Evolutionary conservation across 1,140 invertebrate genomes (phyloP), one percentile per base, ranked within the genome.

Genomic region (Neuroterus valhalla): DNA sequence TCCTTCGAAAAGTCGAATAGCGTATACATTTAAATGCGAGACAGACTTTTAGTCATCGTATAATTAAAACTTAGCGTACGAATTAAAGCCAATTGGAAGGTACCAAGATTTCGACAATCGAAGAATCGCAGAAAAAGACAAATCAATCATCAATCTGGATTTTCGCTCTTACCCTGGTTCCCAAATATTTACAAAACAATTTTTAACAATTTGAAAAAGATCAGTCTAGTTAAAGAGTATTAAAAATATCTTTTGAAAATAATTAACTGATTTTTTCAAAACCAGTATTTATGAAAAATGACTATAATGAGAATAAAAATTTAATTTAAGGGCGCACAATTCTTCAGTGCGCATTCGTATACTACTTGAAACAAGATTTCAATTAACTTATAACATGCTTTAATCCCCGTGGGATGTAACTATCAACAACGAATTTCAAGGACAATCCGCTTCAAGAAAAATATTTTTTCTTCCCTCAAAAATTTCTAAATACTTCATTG

Each of bases 71-170:
- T 81, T 86, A 84, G 77, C 81, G 77, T 86, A 82, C 80, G 72
- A 84, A 82, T 87, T 86, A 87, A 87, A 87, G 86, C 84, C 85
- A 86, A 87, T 87, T 77, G 78, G 77, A 89, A 87, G 85, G 84
- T 87, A 84, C 83, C 81, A 81, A 82, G 78, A 83, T 78, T 78
- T 80, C 75, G 72, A 84, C 75, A 80, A 78, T 78, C 55, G 74
- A 74, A 69, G 69, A 70, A 70, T 38, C 62, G 26, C 48, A 15
- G 42, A 17, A 48, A 42, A 52, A 50, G 46, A 12, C 17, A 44
- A 68, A 21, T 45, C n/a, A 5, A 68, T 45, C n/a, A 21, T 23
- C 45, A 67, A 31, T 31, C 23, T 31, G 26, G 4, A 31, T 62
- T 62, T 62, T 62, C 55, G 55, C 14, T 62, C 55, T 62, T 31